These are phyloP conservation scores for Holacanthus passer DNA, from an alignment of 2,113 vertebrate genomes.

Conservation along the genomic window DNA sequence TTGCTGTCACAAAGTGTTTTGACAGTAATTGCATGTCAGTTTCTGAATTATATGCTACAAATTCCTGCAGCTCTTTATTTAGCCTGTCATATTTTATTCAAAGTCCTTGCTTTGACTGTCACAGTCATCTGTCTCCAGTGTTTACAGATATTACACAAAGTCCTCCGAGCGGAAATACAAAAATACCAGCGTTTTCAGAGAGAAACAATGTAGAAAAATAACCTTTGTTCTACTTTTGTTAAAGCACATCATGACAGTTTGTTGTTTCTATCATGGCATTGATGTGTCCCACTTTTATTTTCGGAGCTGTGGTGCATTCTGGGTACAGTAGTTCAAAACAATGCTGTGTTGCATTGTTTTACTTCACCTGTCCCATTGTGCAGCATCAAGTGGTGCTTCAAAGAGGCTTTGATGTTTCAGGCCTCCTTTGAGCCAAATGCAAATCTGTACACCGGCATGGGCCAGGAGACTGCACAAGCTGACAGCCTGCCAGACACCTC, in stretches of 20 bases:
- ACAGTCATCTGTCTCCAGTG: slow-evolving; percentile 46
- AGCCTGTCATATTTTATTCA: slow-evolving; percentile 69
- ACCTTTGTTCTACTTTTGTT: slow-evolving; percentile 55
- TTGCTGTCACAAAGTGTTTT: slow-evolving; percentile 35
- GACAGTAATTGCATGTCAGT: slow-evolving; percentile 64
- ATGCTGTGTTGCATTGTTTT: slow-evolving; percentile 42
- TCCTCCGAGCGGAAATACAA: slow-evolving; percentile 37
- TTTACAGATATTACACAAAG: slow-evolving; percentile 58
- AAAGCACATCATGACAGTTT: slow-evolving; percentile 5
- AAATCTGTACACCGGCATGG: slow-evolving; percentile 59
- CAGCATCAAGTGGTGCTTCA: slow-evolving; percentile 67
- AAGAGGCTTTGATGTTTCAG: slow-evolving; percentile 70
- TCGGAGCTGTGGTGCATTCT: slow-evolving; percentile 62
- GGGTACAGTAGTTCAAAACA: slow-evolving; percentile 67
- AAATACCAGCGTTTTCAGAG: slow-evolving; percentile 50
- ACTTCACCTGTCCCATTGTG: slow-evolving; percentile 61
- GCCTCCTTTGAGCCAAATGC: slow-evolving; percentile 69
- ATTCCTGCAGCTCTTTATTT: slow-evolving; percentile 69
- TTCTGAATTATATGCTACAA: slow-evolving; percentile 57
- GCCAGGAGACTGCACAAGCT: slow-evolving; percentile 57
- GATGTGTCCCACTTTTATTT: slow-evolving; percentile 64
- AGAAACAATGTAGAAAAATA: slow-evolving; percentile 28
- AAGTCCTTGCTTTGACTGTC: slow-evolving; percentile 47
- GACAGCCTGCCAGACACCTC: slow-evolving; percentile 64
- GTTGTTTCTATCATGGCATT: slow-evolving; percentile 10